Conservation (phyloP, 2,797 vertebrate species). For the Enteromius radiatus region DNA sequence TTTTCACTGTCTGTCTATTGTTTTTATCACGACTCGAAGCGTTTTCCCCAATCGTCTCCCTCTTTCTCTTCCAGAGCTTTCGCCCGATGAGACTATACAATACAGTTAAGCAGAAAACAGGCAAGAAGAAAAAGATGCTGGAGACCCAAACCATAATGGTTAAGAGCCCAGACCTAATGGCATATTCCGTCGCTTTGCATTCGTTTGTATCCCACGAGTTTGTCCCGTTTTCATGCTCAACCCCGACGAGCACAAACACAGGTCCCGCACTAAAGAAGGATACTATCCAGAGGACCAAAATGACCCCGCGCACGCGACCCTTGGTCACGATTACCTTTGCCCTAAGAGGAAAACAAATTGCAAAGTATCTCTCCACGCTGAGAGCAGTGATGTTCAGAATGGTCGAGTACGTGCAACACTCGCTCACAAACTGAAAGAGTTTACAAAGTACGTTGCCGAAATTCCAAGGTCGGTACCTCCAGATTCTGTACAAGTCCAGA, state of each 20-base stretch:
- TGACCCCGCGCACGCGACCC: slow-evolving; percentile 87
- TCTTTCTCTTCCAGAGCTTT: slow-evolving; percentile 89
- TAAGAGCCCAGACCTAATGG: slow-evolving; percentile 91
- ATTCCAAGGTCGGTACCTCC: slow-evolving; percentile 95
- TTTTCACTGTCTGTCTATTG: slow-evolving; percentile 96
- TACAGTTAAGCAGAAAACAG: slow-evolving; percentile 93
- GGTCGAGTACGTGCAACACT: slow-evolving; percentile 96
- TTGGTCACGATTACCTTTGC: slow-evolving; percentile 95
- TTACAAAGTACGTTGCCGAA: slow-evolving; percentile 93
- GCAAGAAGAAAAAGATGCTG: slow-evolving; percentile 95
- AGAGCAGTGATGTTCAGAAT: slow-evolving; percentile 97
- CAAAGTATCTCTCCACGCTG: slow-evolving; percentile 95
- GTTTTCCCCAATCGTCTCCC: slow-evolving; percentile 81
- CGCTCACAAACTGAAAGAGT: slow-evolving; percentile 95
- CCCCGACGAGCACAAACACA: slow-evolving; percentile 95
- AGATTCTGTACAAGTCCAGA: slow-evolving; percentile 93
- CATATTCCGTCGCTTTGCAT: slow-evolving; percentile 93
- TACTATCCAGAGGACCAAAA: slow-evolving; percentile 89
- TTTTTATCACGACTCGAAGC: slow-evolving; percentile 87
- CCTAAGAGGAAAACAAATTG: slow-evolving; percentile 93
- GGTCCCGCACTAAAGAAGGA: slow-evolving; percentile 91
- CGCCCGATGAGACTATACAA: slow-evolving; percentile 97
- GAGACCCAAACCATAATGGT: slow-evolving; percentile 96
- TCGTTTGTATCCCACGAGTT: slow-evolving; percentile 87
- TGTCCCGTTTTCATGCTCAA: slow-evolving; percentile 85